Base-by-base conservation (phyloP, 1,140 invertebrate species). In the Theocolax elegans region DNA sequence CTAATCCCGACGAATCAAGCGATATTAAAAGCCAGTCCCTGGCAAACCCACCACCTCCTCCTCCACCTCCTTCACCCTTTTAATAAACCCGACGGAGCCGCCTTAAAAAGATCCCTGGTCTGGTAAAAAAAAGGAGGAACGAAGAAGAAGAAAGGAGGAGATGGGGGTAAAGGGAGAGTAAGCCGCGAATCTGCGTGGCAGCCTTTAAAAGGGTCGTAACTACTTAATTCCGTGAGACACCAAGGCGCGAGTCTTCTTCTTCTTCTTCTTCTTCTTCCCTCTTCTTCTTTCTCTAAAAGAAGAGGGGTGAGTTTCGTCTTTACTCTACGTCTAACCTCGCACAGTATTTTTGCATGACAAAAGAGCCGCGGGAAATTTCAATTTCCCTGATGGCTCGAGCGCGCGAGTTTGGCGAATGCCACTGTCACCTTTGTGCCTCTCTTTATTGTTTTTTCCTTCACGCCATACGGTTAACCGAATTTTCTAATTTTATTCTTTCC, bases 1-100 rank as follows among this genome's bases (percentile, higher is more conserved):
- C 65, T 83, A 84, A 84, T 83, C 78, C 79, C 81, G 15, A 83
- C 81, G 79, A 83, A 84, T 83, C 79, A 84, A 83, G 80, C 75
- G 77, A 82, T 83, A 82, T 83, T 83, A 81, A 84, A 83, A 75
- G 75, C 74, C 67, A 73, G 64, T 69, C 70, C 72, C 74, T 72
- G 66, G 64, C n/a, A n/a, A n/a, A n/a, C n/a, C n/a, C n/a, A n/a
- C n/a, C n/a, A n/a, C n/a, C n/a, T 63, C 70, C 71, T 44, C 51
- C 58, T 59, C 4, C 35, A 1, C 15, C 63, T 35, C 46, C 74
- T 81, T 81, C 74, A 82, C 81, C 80, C 81, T 83, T 84, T 84
- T 83, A 83, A 84, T 83, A 84, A 83, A 80, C 64, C 60, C 49
- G 51, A 70, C 71, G 71, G 70, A 48, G 65, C n/a, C n/a, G 74